These are phyloP conservation scores for Arctia plantaginis DNA, from an alignment of 2,888 invertebrate species.

Conservation along the genomic window DNA sequence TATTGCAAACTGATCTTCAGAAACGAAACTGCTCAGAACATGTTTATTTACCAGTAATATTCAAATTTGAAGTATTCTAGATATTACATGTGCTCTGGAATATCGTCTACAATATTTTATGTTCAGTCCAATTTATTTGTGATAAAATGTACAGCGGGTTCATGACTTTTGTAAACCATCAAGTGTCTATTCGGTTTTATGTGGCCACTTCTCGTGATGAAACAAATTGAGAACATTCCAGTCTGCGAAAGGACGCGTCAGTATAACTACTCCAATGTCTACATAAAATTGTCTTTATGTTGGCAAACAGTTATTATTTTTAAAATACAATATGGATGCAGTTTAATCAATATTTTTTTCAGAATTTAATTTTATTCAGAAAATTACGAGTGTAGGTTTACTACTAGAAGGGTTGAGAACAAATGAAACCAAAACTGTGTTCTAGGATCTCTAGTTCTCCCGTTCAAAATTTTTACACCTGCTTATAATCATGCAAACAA, in stretches of 20 bases:
- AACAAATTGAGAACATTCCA: conserved; percentile 8
- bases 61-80: background rate
- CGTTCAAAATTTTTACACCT: no score
- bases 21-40: background rate
- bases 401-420: no score
- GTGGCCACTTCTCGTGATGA: conserved; percentile 8
- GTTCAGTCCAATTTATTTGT: background rate
- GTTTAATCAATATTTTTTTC: no score
- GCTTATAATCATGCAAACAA: no score
- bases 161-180: conserved; percentile 5
- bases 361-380: no score
- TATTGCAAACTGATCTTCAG: background rate
- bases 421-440: no score
- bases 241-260: background rate
- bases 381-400: no score
- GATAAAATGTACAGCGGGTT: background rate
- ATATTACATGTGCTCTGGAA: background rate
- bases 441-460: no score
- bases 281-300: conserved; percentile 6
- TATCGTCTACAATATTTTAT: background rate
- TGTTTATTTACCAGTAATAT: background rate
- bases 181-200: background rate
- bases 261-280: background rate
- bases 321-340: background rate
- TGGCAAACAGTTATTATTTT: background rate